Evolutionary conservation across 2,888 invertebrate species (phyloP), one percentile per base, ranked within the genome.

Genomic region (Lasioglossum malachurum): DNA sequence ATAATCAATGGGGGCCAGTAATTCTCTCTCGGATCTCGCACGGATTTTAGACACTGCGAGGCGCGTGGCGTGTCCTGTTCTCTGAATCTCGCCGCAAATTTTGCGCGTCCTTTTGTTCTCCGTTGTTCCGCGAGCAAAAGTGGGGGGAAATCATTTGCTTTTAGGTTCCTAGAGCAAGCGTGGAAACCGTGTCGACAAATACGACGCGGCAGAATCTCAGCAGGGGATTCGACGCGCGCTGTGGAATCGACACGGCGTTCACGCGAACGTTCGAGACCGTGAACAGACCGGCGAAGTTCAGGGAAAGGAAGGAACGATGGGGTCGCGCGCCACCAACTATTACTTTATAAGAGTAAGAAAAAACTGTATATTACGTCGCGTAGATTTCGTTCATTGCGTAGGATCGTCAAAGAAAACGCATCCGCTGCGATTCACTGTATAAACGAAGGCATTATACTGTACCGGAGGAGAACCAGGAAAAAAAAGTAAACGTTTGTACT

Each of bases 11-110:
- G 95, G 95, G 95, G 95, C 95, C 95, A 95, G 95, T 95, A 95
- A 95, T 95, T 95, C 93, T 95, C 94, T 93, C 95, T 95, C 93
- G 94, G 94, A 95, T 95, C 95, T 95, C 94, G 94, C 94, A 94
- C 94, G 94, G 94, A 95, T 94, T 64, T 94, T 94, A 94, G 93
- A 93, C 91, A 94, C 92, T 91, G 91, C 92, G 92, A 92, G 92
- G 94, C 92, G 93, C 93, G 93, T 91, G 86, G 83, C 85, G 88
- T 89, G 86, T 80, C 80, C 67, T 82, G 77, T 14, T 53, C 53
- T 60, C 64, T 76, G 81, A 60, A 74, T 4, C 60, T 57, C 67
- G 35, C 57, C 38, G 57, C 4, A 4, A n/a, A 57, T 57, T n/a
- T n/a, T 12, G 4, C n/a, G n/a, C 57, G 3, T 57, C n/a, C 57